Evolutionary conservation across 2,113 vertebrate genomes (phyloP), one percentile per base, ranked within the genome.

Genomic region (Notothenia rossii): DNA sequence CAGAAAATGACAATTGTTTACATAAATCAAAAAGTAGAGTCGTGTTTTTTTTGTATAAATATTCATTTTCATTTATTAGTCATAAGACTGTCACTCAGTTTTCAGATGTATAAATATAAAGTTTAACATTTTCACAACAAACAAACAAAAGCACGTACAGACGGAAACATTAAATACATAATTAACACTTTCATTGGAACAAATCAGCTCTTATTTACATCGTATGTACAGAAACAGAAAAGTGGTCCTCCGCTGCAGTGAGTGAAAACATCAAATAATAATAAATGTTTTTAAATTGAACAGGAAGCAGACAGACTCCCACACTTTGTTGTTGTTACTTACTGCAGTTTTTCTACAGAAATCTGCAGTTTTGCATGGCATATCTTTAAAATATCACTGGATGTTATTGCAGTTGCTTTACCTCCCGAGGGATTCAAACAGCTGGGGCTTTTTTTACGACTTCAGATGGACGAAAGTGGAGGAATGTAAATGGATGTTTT

Each of bases 21-120:
- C n/a, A 51, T 0, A 68, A 53, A 69, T 78, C 0, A 70, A 55
- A 61, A 25, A 61, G 22, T 40, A 3, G 36, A 72, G 43, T 53
- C 60, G 2, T 0, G 14, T 22, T 53, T 53, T n/a, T 71, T 86
- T 81, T 81, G 93, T 97, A 98, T 97, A 98, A 98, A 97, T 98
- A 97, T 94, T 73, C 80, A 83, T 80, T 59, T 88, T 86, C 54
- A 88, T 93, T 94, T 95, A 94, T 96, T 96, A 74, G 93, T 96
- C 95, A 94, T 93, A 91, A 86, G 91, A 95, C 94, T 95, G 95
- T 94, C 96, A 96, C 94, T 95, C 96, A 1, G 85, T 89, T 95
- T 82, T 90, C 89, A 93, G 81, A 89, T 95, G 96, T 97, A 98
- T 97, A 98, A 97, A 98, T 97, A 97, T 97, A 97, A 97, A 97